phyloP scores from a whole-genome alignment of 2,113 vertebrate genomes.

The Parotia lawesii region DNA sequence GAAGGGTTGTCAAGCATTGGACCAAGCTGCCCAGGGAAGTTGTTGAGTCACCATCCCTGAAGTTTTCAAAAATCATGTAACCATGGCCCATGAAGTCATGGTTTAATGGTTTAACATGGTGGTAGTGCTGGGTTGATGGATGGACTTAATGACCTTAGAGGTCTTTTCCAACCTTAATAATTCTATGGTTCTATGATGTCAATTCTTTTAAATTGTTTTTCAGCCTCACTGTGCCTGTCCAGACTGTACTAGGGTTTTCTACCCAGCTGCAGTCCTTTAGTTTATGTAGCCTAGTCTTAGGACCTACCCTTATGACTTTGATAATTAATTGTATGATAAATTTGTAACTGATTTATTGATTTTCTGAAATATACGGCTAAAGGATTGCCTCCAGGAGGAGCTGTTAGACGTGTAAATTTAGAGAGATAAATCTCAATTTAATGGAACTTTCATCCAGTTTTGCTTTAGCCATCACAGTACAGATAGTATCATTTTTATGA shows the following conservation, averaged over 20 bases:
- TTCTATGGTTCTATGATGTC: neutral
- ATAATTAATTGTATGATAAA: neutral
- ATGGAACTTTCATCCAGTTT: neutral
- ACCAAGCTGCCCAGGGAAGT: neutral
- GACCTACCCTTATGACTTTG: neutral
- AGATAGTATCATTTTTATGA: neutral
- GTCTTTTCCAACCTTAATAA: neutral
- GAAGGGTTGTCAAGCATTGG: neutral
- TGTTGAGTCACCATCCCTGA: neutral
- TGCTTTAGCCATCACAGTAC: neutral
- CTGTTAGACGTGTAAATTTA: neutral
- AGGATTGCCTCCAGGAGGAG: conserved; percentile 1
- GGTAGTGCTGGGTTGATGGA: neutral
- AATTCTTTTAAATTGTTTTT: neutral
- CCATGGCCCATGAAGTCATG: neutral
- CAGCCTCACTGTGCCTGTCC: neutral
- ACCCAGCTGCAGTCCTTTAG: neutral
- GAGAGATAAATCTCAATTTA: neutral
- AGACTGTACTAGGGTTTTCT: neutral
- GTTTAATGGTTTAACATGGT: neutral
- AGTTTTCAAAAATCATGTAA: neutral
- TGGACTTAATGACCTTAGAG: neutral
- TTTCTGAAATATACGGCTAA: neutral
- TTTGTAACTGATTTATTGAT: neutral
- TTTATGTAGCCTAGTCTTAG: neutral